Evolutionary conservation across 2,113 vertebrate species (phyloP).

Genomic region (Ovis canadensis): DNA sequence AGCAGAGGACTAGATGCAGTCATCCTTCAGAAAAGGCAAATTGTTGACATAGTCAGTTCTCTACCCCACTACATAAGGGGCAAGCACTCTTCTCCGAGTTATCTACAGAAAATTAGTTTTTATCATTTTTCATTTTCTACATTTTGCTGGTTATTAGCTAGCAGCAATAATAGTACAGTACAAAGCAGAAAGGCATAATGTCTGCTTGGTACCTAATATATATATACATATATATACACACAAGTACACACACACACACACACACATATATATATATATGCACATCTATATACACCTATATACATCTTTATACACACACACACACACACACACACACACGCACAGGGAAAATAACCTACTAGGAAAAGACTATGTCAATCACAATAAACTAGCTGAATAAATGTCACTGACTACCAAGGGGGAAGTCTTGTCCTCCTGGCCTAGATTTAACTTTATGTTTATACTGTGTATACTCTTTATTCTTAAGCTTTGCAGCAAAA

Average conservation of each 20-base stretch:
- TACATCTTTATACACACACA: neutral
- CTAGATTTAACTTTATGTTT: neutral
- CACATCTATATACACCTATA: neutral
- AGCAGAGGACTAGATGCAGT: neutral
- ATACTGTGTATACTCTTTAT: neutral
- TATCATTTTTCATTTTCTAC: constrained; percentile 36
- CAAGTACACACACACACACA: neutral
- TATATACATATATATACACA: neutral
- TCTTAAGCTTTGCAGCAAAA: neutral
- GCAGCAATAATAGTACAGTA: constrained; percentile 63
- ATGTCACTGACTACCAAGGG: constrained; percentile 17
- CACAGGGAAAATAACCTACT: constrained; percentile 1
- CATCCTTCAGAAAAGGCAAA: constrained; percentile 36
- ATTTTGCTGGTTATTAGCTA: constrained; percentile 70
- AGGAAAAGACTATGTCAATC: constrained; percentile 17
- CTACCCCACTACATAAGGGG: neutral
- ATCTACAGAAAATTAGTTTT: constrained; percentile 25
- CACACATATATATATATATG: rapidly evolving
- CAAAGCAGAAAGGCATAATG: constrained; percentile 64
- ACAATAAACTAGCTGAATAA: neutral
- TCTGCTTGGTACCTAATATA: constrained; percentile 52
- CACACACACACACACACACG: neutral
- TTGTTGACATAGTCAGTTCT: neutral
- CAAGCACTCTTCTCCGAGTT: neutral
- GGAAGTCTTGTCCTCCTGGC: constrained; percentile 2